phyloP scores from a whole-genome alignment of 2,888 invertebrate genomes.

The Muscina levida region DNA sequence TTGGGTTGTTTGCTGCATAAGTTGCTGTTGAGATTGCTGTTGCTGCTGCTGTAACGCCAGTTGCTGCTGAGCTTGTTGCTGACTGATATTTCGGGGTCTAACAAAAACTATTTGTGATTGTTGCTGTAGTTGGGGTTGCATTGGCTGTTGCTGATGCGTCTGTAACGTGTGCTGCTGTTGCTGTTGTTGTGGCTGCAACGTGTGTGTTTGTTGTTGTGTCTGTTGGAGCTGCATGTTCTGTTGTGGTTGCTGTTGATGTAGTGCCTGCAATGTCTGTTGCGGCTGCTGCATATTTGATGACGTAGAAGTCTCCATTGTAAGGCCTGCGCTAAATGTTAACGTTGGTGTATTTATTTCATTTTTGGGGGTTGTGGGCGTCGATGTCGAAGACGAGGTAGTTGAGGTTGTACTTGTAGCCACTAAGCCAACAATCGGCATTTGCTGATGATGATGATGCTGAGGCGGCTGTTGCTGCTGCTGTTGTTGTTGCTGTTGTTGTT shows the following conservation, averaged over 20 bases:
- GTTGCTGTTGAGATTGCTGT: slow-evolving; percentile 67
- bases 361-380: slow-evolving; percentile 47
- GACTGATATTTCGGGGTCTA: slow-evolving; percentile 69
- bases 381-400: slow-evolving; percentile 44
- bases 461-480: slow-evolving; percentile 65
- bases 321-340: slow-evolving; percentile 47
- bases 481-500: slow-evolving; percentile 69
- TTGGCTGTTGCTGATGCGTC: slow-evolving; percentile 28
- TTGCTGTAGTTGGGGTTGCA: slow-evolving; percentile 46
- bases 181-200: slow-evolving; percentile 73
- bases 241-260: slow-evolving; percentile 42
- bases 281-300: slow-evolving; percentile 62
- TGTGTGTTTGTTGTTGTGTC: slow-evolving; percentile 74
- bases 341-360: slow-evolving; percentile 41
- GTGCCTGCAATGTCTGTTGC: slow-evolving; percentile 56
- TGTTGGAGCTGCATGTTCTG: slow-evolving; percentile 51
- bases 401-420: slow-evolving; percentile 79
- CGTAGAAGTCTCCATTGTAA: slow-evolving; percentile 63
- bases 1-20: slow-evolving; percentile 31
- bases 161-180: slow-evolving; percentile 61
- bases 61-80: slow-evolving; percentile 69
- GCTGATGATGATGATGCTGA: slow-evolving; percentile 73
- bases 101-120: slow-evolving; percentile 75
- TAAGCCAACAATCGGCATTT: too few species aligned
- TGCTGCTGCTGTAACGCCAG: slow-evolving; percentile 68